Evolutionary conservation across 2,797 vertebrate genomes (phyloP), one percentile per base, ranked within the genome.

Genomic region (Geotrypetes seraphini): DNA sequence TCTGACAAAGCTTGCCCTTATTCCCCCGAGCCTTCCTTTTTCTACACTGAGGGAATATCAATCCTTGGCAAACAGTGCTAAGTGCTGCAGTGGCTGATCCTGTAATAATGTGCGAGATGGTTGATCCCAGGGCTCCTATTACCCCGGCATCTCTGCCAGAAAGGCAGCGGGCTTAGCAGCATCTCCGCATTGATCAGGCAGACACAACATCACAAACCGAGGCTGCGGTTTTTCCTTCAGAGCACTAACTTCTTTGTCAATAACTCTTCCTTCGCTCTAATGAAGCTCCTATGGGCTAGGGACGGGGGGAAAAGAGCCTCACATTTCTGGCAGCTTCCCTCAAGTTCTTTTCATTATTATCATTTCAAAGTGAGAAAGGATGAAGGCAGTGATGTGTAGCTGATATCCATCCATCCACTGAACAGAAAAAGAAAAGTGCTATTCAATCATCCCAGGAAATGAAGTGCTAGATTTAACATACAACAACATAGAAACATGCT

Each of bases 101-200:
- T 43, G 36, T 63, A 63, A 66, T 67, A 53, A 65, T 61, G 48
- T 59, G 43, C 0, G 2, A 61, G 60, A 56, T 54, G 54, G 53
- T 31, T 56, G 65, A 69, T 66, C 58, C 65, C 58, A 54, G 44
- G 40, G 52, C 58, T 66, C 58, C 56, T 59, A 71, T 63, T 69
- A 66, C 45, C 41, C 44, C 17, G 1, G 12, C 52, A 47, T 53
- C 43, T 28, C 0, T 24, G 50, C 36, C 40, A 38, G 31, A 56
- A 63, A 61, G 54, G 60, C 43, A 57, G 39, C 51, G 13, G 0
- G 37, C 53, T 58, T 40, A 32, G 58, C 54, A 60, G 43, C 5
- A 2, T 48, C 33, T 34, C 7, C 13, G 33, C 58, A 69, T 73
- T 50, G 65, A 65, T 65, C 57, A 49, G 3, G 6, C n/a, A n/a